Base-by-base conservation (phyloP, 2,113 vertebrate genomes). In the Nanorana parkeri region DNA sequence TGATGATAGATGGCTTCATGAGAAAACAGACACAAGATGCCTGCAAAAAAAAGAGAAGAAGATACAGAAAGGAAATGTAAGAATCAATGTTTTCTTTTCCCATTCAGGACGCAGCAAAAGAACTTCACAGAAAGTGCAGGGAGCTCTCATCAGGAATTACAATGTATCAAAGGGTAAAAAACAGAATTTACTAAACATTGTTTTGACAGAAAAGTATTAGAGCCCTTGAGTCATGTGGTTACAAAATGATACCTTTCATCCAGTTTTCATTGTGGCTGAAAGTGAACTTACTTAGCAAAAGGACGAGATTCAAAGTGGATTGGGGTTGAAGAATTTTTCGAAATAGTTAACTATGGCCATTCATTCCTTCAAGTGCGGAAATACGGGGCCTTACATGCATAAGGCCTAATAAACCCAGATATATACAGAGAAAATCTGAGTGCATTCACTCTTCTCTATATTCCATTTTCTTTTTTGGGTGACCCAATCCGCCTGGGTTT, bases 1-100 rank as follows among this genome's bases (percentile, higher is more conserved):
- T 3, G 32, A 77, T 77, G 74, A n/a, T 52, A 77, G 36, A 23
- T 21, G 19, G 5, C 23, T 60, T 36, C 68, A 69, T 47, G 41
- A 47, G 41, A 47, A 47, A 47, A 47, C 68, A 51, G 17, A 51
- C 26, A 20, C 29, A 64, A 26, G 21, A 21, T 65, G 15, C 23
- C 4, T 47, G 41, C 41, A 47, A 15, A 54, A 15, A 54, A 26
- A 19, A 55, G 17, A 29, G 52, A 1, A 26, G 54, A 24, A 63
- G 26, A 1, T 1, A 63, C 13, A 21, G 11, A 21, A 63, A 24
- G 21, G 60, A 63, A 63, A 16, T 16, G 23, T 15, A 11, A 17
- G 52, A 15, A 52, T 71, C 41, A 47, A 15, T 23, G 36, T 51
- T 51, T 47, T 41, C 36, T 51, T 23, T 51, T 68, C 3, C 67